Evolutionary conservation across 2,797 vertebrate genomes (phyloP).

Genomic region (Pseudomugil gertrudae): DNA sequence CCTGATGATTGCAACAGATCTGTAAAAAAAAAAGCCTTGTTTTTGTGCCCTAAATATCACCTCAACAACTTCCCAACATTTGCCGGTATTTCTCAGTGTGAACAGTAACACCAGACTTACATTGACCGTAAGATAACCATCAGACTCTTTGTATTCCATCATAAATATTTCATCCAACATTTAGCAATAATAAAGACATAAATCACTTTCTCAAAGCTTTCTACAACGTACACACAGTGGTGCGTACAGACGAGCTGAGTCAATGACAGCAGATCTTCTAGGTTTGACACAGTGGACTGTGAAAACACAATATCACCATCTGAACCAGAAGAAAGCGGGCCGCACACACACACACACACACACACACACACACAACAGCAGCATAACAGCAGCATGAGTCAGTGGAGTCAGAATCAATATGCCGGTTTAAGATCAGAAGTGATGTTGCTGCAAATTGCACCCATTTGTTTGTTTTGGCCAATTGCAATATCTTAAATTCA

Average conservation of each 20-base stretch:
- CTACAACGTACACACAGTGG: neutral
- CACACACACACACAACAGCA: slow-evolving; percentile 4
- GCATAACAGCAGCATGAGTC: neutral
- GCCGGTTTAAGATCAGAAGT: slow-evolving; percentile 11
- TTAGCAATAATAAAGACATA: slow-evolving; percentile 18
- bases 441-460: slow-evolving; percentile 5
- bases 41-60: slow-evolving; percentile 18
- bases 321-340: slow-evolving; percentile 19
- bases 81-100: neutral
- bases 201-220: slow-evolving; percentile 4
- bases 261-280: slow-evolving; percentile 26
- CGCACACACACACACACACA: neutral
- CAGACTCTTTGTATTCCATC: neutral
- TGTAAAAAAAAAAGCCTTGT: neutral
- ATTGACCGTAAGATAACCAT: neutral
- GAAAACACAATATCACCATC: slow-evolving; percentile 43
- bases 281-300: slow-evolving; percentile 36
- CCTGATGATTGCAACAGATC: slow-evolving; percentile 5
- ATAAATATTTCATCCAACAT: slow-evolving; percentile 31
- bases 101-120: neutral
- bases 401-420: slow-evolving; percentile 2
- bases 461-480: slow-evolving; percentile 27
- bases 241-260: slow-evolving; percentile 32
- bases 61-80: neutral
- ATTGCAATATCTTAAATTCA: slow-evolving; percentile 30